Percentiles rank a stretch among this genome's conserved stretches.
Evolutionary conservation across 1,140 invertebrate genomes (phyloP).

Genomic region (Drosophila trapezifrons): DNA sequence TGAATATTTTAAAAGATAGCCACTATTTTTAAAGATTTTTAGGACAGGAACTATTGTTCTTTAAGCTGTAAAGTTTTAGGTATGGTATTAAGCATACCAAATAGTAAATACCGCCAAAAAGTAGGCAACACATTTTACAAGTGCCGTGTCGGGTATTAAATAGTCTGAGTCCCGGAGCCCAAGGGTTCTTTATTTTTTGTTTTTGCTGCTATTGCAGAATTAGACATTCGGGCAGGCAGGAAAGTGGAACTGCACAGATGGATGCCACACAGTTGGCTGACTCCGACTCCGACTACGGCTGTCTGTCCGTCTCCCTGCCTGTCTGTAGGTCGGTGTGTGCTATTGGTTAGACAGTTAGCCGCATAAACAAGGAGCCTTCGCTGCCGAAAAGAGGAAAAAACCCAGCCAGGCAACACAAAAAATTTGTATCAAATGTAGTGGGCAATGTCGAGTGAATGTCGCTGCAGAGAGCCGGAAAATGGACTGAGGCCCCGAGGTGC

Average conservation of each 20-base stretch:
- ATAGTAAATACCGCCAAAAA: not conserved
- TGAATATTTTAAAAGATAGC: not conserved
- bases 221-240: slow-evolving; percentile 63
- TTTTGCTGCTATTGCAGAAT: slow-evolving; percentile 73
- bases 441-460: slow-evolving; percentile 80
- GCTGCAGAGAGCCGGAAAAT: slow-evolving; percentile 44
- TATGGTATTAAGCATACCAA: no score
- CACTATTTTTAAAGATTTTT: not conserved
- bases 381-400: slow-evolving; percentile 23
- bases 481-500: not conserved
- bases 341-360: slow-evolving; percentile 72
- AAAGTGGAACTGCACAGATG: slow-evolving; percentile 76
- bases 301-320: slow-evolving; percentile 11
- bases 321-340: slow-evolving; percentile 32
- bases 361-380: slow-evolving; percentile 74
- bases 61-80: no score
- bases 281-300: slow-evolving; percentile 19
- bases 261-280: slow-evolving; percentile 77
- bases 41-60: no score
- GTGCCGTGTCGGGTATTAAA: not conserved
- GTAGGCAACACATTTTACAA: not conserved
- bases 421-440: slow-evolving; percentile 74
- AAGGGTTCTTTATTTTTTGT: not conserved
- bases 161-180: not conserved
- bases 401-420: slow-evolving; percentile 32